Evolutionary conservation across 2,797 vertebrate genomes (phyloP), one percentile per base, ranked within the genome.

Genomic region (Mormyrops boulengeri): DNA sequence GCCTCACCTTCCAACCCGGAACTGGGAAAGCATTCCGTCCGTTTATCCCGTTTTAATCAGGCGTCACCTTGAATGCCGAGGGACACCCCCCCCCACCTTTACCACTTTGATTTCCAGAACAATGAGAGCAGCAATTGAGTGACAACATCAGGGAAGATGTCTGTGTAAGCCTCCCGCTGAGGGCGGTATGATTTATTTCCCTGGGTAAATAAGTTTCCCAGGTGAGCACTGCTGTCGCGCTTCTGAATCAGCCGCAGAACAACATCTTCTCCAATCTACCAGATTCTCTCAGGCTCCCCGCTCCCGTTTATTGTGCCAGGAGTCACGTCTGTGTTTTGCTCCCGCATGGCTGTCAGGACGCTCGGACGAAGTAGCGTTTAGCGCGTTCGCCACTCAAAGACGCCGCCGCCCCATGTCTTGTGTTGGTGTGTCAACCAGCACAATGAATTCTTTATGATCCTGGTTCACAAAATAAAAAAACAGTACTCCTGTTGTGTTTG

Each of bases 1-100:
- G 89, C 66, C 69, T 50, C 30, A 17, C 69, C 88, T 90, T 84
- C 80, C 88, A 89, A 17, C n/a, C 34, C 19, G 7, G 85, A 85
- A 80, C 87, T 57, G 62, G 22, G 69, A 30, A 80, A 87, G 84
- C 60, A 69, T 49, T 87, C 89, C 2, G 55, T 26, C 60, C 57
- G 5, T 60, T 86, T 89, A 52, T 89, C 84, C 77, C 73, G 9
- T 2, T 89, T 89, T 89, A 89, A 87, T 89, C 89, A 87, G 30
- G 19, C 62, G 44, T 87, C 69, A 77, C 85, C 85, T 87, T 62
- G 34, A 84, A 66, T 49, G 2, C 17, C 38, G 26, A 14, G 62
- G 49, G 30, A 47, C 60, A 53, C 2, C 14, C 47, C 57, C 4
- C 88, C 9, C 4, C 26, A 1, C 7, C 57, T 19, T n/a, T n/a